Evolutionary conservation across 2,888 invertebrate species (phyloP), one percentile per base, ranked within the genome.

Genomic region (Caenorhabditis angaria): DNA sequence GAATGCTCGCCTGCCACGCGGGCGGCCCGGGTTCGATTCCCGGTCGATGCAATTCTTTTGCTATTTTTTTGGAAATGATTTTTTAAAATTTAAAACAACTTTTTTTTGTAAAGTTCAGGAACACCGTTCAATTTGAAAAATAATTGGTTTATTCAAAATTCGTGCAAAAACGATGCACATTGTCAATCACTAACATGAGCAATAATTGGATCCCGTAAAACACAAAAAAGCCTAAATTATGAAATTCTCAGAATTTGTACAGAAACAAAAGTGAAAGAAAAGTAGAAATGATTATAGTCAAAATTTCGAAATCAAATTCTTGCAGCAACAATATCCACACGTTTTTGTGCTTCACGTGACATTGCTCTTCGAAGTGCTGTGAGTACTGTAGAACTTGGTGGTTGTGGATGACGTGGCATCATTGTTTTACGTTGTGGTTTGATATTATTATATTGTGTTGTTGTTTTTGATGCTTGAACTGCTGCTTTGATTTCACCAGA

Each of bases 1-100:
- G 82, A 81, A 80, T 84, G 82, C 83, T 83, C 82, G 83, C 82
- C 81, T 82, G 78, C 82, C 80, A 81, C 82, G 82, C 83, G 81
- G 80, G 82, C 77, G 82, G 77, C 81, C 80, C 82, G 81, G 78
- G 80, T 83, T 81, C 80, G 82, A 81, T 80, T 82, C 80, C 76
- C 82, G 82, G 83, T 71, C 83, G 76, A 74, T 77, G 77, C 78
- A 83, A 77, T 65, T 56, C 63, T 57, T 66, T 63, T 68, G 32
- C 5, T 41, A 18, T 41, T 41, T 41, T 41, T 41, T 41, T 41
- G 5, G 41, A n/a, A n/a, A n/a, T n/a, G n/a, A n/a, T n/a, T n/a
- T n/a, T n/a, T n/a, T n/a, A n/a, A n/a, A n/a, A n/a, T n/a, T n/a
- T n/a, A n/a, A n/a, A n/a, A n/a, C n/a, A n/a, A n/a, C 10, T 5